Percentiles rank a stretch among this genome's conserved stretches.
Evolutionary conservation across 2,113 vertebrate species (phyloP).

Genomic region (Origma solitaria): DNA sequence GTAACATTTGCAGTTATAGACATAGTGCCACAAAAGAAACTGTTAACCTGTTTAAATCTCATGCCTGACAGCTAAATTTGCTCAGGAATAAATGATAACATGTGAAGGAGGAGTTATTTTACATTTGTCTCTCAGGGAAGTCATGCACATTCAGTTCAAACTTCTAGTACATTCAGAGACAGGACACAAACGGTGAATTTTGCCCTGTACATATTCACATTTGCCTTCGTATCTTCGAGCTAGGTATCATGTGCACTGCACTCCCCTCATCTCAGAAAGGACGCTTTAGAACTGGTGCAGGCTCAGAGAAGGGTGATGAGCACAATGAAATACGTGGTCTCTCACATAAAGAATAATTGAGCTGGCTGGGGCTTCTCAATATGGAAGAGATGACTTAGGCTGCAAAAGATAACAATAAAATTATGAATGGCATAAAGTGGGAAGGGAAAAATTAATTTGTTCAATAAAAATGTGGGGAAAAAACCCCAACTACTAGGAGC

Average conservation of each 20-base stretch:
- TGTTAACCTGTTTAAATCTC: not conserved
- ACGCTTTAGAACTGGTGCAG: fast-evolving
- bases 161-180: not conserved
- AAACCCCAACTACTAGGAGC: not conserved
- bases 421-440: not conserved
- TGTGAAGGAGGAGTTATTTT: not conserved
- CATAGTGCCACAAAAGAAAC: not conserved
- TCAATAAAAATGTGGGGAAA: not conserved
- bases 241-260: not conserved
- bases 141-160: not conserved
- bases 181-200: not conserved
- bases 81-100: not conserved
- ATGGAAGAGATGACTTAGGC: not conserved
- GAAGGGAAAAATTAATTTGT: not conserved
- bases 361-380: not conserved
- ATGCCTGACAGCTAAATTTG: not conserved
- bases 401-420: not conserved
- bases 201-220: not conserved
- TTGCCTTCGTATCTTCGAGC: not conserved
- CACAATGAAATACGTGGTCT: not conserved
- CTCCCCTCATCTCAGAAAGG: not conserved
- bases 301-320: not conserved
- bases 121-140: not conserved
- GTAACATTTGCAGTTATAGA: not conserved
- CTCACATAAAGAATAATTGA: not conserved